phyloP scores from a whole-genome alignment of 2,888 invertebrate genomes.

The Pristionchus maxplancki region DNA sequence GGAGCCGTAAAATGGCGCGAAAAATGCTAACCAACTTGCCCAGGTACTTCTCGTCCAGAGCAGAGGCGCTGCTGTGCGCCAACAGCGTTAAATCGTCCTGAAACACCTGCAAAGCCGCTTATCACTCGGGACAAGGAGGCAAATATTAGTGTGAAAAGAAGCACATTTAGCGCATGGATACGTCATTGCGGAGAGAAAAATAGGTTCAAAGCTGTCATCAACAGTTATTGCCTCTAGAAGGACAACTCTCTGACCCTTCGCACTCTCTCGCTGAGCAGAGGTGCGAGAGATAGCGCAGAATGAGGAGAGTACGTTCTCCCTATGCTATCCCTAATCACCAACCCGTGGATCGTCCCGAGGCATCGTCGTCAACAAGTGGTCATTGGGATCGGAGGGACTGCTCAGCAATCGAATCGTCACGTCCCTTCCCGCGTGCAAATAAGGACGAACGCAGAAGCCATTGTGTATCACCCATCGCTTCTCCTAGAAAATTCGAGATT shows the following conservation, averaged over 20 bases:
- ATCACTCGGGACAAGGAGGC: not conserved
- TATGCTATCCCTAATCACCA: not conserved
- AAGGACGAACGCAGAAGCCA: constrained; percentile 8
- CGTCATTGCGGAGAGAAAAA: too few relatives aligned
- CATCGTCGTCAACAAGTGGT: not conserved
- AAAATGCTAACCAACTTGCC: not conserved
- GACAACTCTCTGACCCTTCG: too few relatives aligned
- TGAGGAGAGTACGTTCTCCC: too few relatives aligned
- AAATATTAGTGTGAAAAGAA: too few relatives aligned
- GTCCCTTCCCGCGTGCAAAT: not conserved
- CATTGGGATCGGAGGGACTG: not conserved
- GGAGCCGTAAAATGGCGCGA: too few relatives aligned
- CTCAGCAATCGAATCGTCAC: not conserved
- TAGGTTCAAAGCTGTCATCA: too few relatives aligned
- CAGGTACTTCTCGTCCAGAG: not conserved
- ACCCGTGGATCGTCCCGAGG: not conserved
- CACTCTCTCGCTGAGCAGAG: too few relatives aligned
- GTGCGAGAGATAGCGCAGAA: too few relatives aligned
- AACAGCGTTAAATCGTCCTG: constrained; percentile 20
- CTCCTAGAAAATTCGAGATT: not conserved
- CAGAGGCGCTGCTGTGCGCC: constrained; percentile 28
- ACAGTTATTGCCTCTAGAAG: too few relatives aligned
- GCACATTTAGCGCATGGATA: too few relatives aligned
- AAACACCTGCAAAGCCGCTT: constrained; percentile 7
- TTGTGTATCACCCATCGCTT: not conserved